Evolutionary conservation across 92 coral and sea anemone species (phyloP).

Genomic region (Parazoanthus swiftii): DNA sequence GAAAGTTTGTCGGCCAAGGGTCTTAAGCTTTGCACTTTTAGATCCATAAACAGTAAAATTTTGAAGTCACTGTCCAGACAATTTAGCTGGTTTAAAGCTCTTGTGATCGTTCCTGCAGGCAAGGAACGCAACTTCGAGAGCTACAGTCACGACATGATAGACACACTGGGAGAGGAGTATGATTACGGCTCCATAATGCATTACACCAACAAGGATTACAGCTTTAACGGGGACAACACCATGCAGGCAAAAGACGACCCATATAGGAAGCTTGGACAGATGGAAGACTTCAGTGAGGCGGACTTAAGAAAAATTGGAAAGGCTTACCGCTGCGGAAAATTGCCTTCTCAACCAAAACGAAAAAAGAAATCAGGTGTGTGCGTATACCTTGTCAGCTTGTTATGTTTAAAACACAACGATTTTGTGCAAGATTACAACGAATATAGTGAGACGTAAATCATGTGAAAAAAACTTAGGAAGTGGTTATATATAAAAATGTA

Average conservation of each 20-base stretch:
- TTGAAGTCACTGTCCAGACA: neutral
- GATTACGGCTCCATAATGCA: conserved; percentile 88
- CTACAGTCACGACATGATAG: conserved; percentile 71
- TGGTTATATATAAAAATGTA: too few relatives aligned
- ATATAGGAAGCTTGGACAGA: conserved; percentile 66
- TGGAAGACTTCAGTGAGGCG: conserved; percentile 72
- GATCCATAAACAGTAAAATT: neutral
- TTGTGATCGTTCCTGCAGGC: conserved; percentile 38
- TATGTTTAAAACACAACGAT: neutral
- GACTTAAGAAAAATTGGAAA: conserved; percentile 75
- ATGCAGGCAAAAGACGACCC: conserved; percentile 68
- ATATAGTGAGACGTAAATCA: too few relatives aligned
- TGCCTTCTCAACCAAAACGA: neutral
- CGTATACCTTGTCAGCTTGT: neutral
- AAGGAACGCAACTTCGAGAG: conserved; percentile 74
- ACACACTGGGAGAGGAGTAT: conserved; percentile 70
- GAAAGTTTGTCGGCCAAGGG: neutral
- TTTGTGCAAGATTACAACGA: too few relatives aligned
- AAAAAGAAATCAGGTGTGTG: neutral
- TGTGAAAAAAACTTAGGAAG: too few relatives aligned
- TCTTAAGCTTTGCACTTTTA: neutral
- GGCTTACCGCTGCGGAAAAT: conserved; percentile 66
- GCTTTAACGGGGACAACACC: conserved; percentile 82
- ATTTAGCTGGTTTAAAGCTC: neutral
- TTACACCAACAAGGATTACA: conserved; percentile 79